phyloP scores from a whole-genome alignment of 2,113 vertebrate species.

The Microcebus tavaratra region DNA sequence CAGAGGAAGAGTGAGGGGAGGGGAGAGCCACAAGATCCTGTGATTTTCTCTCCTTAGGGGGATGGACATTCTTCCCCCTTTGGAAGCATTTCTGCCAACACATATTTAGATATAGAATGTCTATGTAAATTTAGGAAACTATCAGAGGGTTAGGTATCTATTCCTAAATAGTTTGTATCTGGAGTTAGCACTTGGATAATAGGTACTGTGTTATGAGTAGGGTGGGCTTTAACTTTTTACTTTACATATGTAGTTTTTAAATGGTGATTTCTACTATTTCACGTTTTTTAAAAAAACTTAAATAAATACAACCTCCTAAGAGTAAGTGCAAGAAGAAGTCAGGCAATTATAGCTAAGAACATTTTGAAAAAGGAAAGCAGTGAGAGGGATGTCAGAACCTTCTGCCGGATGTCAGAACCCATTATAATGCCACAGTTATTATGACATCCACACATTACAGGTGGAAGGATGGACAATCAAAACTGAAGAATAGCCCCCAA shows the following conservation, averaged over 20 bases:
- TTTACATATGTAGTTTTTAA: neutral
- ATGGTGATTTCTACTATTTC: neutral
- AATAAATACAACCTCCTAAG: neutral
- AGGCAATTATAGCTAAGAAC: neutral
- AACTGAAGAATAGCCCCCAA: neutral
- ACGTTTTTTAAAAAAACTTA: neutral
- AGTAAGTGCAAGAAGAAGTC: neutral
- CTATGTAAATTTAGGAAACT: neutral
- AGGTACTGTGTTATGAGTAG: neutral
- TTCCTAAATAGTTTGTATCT: neutral
- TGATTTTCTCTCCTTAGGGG: neutral
- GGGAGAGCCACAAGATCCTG: neutral
- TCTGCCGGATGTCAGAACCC: neutral
- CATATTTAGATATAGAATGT: neutral
- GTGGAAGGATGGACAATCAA: neutral
- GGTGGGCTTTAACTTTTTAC: neutral
- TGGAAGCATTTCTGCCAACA: neutral
- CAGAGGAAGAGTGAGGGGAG: neutral
- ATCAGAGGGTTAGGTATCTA: too few relatives aligned
- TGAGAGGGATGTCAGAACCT: neutral
- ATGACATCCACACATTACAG: neutral
- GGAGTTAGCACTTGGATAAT: neutral
- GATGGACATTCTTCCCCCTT: neutral
- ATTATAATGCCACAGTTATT: neutral
- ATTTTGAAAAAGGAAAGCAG: neutral